phyloP scores from a whole-genome alignment of 2,113 vertebrate species.

The Tinamus guttatus region DNA sequence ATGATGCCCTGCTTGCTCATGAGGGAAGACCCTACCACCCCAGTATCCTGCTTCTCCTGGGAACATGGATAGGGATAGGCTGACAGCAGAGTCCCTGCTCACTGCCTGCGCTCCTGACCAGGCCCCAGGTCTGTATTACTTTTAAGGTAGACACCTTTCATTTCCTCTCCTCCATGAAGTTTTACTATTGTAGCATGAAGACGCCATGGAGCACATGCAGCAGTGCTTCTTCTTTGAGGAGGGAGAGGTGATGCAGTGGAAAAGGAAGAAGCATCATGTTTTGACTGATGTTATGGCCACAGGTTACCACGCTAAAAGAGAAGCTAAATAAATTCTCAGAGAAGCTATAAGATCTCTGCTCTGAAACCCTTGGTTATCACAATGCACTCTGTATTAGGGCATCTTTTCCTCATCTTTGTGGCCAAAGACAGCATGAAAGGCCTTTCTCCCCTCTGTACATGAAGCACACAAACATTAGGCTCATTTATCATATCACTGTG shows the following conservation, averaged over 20 bases:
- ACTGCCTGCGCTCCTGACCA: background rate
- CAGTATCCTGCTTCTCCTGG: background rate
- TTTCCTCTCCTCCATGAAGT: background rate
- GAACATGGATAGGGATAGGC: background rate
- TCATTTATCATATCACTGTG: background rate
- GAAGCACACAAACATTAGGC: background rate
- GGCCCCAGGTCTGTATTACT: background rate
- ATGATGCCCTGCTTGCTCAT: background rate
- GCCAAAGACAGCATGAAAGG: background rate
- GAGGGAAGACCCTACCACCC: background rate
- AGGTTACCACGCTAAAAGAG: background rate
- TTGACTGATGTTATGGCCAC: background rate
- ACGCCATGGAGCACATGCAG: background rate
- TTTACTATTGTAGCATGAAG: background rate
- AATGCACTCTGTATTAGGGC: background rate
- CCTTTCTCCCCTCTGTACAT: background rate
- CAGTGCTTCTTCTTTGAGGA: background rate
- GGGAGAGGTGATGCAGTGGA: background rate
- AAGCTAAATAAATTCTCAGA: background rate
- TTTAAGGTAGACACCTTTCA: fast-evolving
- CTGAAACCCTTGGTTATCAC: background rate
- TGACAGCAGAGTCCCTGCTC: background rate
- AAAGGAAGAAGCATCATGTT: background rate
- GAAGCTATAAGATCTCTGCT: background rate
- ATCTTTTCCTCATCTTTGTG: background rate